Conservation (phyloP, 2,113 vertebrate species). For the Hippocampus guttulatus region DNA sequence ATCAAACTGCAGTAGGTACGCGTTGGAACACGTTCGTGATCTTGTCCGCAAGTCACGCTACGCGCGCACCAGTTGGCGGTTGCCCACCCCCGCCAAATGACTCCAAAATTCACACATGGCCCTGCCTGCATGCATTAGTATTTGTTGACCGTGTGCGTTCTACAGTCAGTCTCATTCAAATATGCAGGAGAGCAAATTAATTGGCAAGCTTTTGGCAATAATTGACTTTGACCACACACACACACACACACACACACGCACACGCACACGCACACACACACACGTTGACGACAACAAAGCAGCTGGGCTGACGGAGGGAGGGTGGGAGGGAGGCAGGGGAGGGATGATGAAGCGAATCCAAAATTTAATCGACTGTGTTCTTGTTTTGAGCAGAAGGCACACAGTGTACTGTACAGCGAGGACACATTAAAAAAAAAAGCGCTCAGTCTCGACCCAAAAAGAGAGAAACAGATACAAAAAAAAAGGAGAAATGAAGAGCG, state of each 20-base stretch:
- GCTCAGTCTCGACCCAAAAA: slow-evolving; percentile 55
- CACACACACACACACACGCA: slow-evolving; percentile 31
- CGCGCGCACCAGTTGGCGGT: neutral
- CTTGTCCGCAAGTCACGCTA: neutral
- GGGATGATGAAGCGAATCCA: slow-evolving; percentile 85
- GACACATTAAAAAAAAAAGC: slow-evolving; percentile 86
- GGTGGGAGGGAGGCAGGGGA: slow-evolving; percentile 50
- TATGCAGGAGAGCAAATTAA: slow-evolving; percentile 75
- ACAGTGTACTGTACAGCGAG: slow-evolving; percentile 87
- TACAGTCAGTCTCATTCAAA: slow-evolving; percentile 63
- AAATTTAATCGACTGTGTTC: slow-evolving; percentile 89
- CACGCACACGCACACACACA: slow-evolving; percentile 39
- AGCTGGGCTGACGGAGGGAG: slow-evolving; percentile 77
- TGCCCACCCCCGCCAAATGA: neutral
- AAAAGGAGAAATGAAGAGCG: slow-evolving; percentile 59
- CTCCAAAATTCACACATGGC: neutral
- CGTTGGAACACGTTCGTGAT: too few species aligned
- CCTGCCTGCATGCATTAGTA: neutral
- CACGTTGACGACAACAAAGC: slow-evolving; percentile 72
- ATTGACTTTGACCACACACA: slow-evolving; percentile 58
- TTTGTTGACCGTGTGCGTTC: slow-evolving; percentile 30
- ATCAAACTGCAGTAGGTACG: too few species aligned
- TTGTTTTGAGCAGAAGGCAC: slow-evolving; percentile 84
- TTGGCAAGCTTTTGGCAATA: slow-evolving; percentile 74
- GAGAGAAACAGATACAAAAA: slow-evolving; percentile 7